Percentiles rank a stretch among this genome's conserved stretches.
Evolutionary conservation across 2,113 vertebrate genomes (phyloP).

Genomic region (Protobothrops flavoviridis): DNA sequence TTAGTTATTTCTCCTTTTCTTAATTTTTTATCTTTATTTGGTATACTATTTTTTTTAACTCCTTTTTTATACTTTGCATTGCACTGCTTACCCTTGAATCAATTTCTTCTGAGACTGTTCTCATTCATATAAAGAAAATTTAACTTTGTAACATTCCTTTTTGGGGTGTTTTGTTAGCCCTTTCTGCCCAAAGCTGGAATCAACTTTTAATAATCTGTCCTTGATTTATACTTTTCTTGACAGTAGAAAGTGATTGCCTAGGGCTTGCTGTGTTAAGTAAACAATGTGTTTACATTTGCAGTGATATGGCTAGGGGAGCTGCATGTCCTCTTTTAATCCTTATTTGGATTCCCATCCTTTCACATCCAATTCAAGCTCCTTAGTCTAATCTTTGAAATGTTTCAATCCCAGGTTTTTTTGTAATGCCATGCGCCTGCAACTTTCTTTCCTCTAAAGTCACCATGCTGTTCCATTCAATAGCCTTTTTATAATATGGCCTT

Average conservation of each 20-base stretch:
- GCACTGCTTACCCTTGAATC: neutral
- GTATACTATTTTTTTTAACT: neutral
- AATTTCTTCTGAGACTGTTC: neutral
- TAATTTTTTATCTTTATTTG: neutral
- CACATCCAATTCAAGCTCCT: neutral
- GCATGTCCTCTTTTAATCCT: neutral
- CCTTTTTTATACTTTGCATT: neutral
- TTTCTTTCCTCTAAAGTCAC: neutral
- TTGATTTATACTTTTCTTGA: neutral
- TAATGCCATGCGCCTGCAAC: neutral
- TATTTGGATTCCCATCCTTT: neutral
- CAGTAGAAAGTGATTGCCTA: neutral
- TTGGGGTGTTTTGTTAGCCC: neutral
- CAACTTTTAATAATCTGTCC: neutral
- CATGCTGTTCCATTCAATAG: neutral
- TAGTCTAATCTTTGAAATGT: neutral
- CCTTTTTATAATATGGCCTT: neutral
- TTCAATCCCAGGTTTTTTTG: neutral
- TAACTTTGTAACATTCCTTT: neutral
- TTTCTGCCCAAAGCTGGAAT: neutral
- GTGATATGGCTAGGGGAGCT: neutral
- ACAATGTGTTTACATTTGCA: neutral
- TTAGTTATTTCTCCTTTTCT: neutral
- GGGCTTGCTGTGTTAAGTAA: neutral
- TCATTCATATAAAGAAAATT: neutral